These are phyloP conservation scores for Parazoanthus atlanticus DNA, from an alignment of 92 coral and sea anemone genomes.

Conservation along the genomic window DNA sequence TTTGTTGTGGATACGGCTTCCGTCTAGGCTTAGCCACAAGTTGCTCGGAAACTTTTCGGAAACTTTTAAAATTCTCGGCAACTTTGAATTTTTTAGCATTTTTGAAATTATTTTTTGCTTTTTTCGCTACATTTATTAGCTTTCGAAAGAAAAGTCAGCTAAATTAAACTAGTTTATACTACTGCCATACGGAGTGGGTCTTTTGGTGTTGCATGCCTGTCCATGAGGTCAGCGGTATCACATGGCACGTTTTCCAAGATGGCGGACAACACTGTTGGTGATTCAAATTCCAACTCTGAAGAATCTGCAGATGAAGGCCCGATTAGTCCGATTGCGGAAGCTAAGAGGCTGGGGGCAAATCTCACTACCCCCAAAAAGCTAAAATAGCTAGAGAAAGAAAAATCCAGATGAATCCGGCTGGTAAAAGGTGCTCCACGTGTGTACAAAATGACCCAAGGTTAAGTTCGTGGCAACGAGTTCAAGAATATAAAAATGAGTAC, in stretches of 20 bases:
- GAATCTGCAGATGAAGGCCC: not conserved
- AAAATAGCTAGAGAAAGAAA: too few species aligned
- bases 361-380: too few species aligned
- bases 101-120: not conserved
- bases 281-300: not conserved
- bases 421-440: too few species aligned
- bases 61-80: too few species aligned
- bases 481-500: too few species aligned
- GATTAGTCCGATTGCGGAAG: not conserved
- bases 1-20: too few species aligned
- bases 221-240: constrained; percentile 4
- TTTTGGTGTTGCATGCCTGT: constrained; percentile 7
- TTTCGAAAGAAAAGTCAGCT: not conserved
- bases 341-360: too few species aligned
- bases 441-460: too few species aligned
- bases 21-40: not conserved
- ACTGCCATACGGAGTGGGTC: too few species aligned
- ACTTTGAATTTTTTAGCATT: not conserved
- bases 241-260: constrained; percentile 3
- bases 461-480: too few species aligned
- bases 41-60: not conserved
- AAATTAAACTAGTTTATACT: too few species aligned
- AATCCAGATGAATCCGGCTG: too few species aligned
- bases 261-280: not conserved
- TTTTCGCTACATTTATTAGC: not conserved